phyloP scores from a whole-genome alignment of 2,888 invertebrate species.

The Thysanoteuthis rhombus region DNA sequence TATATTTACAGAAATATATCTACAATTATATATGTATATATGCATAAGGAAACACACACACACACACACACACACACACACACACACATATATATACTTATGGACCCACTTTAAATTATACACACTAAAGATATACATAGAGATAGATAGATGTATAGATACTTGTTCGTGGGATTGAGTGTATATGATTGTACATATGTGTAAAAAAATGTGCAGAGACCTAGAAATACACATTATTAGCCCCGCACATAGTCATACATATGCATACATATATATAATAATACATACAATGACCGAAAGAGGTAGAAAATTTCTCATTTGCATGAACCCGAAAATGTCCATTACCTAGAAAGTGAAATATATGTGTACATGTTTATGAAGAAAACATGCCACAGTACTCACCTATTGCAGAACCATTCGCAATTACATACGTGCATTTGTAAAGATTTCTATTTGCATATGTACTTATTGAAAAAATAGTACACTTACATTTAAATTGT shows the following conservation, averaged over 20 bases:
- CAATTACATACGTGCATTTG: too few species aligned
- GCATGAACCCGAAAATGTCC: too few species aligned
- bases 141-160: not conserved
- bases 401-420: too few species aligned
- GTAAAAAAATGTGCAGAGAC: not conserved
- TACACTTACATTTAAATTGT: too few species aligned
- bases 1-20: not conserved
- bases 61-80: not conserved
- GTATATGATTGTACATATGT: not conserved
- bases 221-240: not conserved
- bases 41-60: too few species aligned
- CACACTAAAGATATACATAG: too few species aligned
- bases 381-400: too few species aligned
- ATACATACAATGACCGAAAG: too few species aligned
- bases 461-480: not conserved
- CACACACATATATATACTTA: not conserved
- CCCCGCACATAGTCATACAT: not conserved
- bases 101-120: too few species aligned
- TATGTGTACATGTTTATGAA: too few species aligned
- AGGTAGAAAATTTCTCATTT: too few species aligned
- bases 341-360: too few species aligned
- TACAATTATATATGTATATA: constrained; percentile 12
- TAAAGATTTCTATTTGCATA: not conserved
- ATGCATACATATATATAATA: not conserved
- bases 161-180: not conserved